Evolutionary conservation across 2,113 vertebrate genomes (phyloP), one percentile per base, ranked within the genome.

Genomic region (Oxyruncus cristatus): DNA sequence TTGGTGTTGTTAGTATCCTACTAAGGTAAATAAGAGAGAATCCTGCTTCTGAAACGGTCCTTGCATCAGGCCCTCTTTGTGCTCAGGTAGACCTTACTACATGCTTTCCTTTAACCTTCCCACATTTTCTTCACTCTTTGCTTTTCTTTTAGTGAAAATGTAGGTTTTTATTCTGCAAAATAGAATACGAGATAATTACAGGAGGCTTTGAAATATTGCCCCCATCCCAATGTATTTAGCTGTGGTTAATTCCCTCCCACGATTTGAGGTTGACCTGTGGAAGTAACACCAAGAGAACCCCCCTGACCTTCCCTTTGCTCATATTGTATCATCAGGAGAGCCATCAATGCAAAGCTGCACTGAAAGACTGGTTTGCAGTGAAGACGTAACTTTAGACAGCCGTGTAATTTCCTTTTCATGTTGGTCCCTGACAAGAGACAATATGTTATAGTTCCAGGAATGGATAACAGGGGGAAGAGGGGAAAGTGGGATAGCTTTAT

Each of bases 371-470:
- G 72, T 92, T 73, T 88, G 91, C 94, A 94, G 74, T 93, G 93
- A 92, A 96, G 95, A 95, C 88, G 74, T 96, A 96, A 94, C 92
- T 96, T 94, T 70, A 92, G 94, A 96, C 93, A 96, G 94, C 94
- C 89, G 49, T 59, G 78, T 96, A 96, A 96, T 96, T 93, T 94
- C 92, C 95, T 92, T 97, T 92, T 94, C 88, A 47, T 66, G 92
- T 89, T 89, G 89, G 92, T 88, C 71, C 63, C 92, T 95, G 95
- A 95, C 87, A 90, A 94, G 85, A 93, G 72, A 94, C 95, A 93
- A 74, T 96, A 91, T 41, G 88, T 95, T 96, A 90, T 62, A 80
- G 88, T 93, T 90, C 74, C 55, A 95, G 95, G 72, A 94, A 90
- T 78, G 79, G 85, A 92, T 93, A 94, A 89, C 59, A 33, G 35